These are phyloP conservation scores for Schizotus pectinicornis DNA, from an alignment of 2,888 invertebrate genomes.

Conservation along the genomic window DNA sequence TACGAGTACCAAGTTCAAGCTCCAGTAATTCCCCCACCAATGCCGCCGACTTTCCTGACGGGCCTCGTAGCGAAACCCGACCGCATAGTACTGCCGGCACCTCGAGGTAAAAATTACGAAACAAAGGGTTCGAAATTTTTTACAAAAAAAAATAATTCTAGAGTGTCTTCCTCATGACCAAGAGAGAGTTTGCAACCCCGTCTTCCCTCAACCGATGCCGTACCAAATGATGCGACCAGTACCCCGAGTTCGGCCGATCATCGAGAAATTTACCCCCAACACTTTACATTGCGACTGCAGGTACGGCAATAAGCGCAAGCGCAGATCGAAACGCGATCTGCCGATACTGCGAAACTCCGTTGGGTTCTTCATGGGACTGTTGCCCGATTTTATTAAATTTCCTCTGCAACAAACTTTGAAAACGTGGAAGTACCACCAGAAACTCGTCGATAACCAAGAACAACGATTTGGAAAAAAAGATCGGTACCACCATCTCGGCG, in stretches of 20 bases:
- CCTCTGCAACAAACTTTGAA: conserved; percentile 37
- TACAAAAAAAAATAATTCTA: not conserved
- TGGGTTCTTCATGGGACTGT: conserved; percentile 41
- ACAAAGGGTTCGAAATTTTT: not conserved
- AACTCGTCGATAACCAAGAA: not conserved
- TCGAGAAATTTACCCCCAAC: conserved; percentile 8
- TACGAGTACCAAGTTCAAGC: conserved; percentile 37
- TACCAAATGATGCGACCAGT: not conserved
- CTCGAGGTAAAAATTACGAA: not conserved
- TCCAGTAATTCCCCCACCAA: conserved; percentile 31
- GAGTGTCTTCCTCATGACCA: not conserved
- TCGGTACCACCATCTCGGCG: not conserved
- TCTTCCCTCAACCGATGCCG: not conserved
- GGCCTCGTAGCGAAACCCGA: conserved; percentile 47
- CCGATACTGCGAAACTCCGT: conserved; percentile 33
- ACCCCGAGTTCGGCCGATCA: conserved; percentile 5
- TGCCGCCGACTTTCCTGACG: conserved; percentile 24
- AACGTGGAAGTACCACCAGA: conserved; percentile 3
- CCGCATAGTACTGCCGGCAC: conserved; percentile 44
- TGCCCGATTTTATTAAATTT: conserved; percentile 40
- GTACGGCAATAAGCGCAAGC: conserved; percentile 10
- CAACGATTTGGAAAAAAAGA: not conserved
- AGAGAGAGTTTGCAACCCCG: not conserved
- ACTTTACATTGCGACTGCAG: conserved; percentile 8
- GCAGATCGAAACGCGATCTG: conserved; percentile 33